A percentile compares a stretch with the other conserved stretches of the same genome.
phyloP scores from a whole-genome alignment of 2,113 vertebrate genomes.

The Crocuta crocuta region DNA sequence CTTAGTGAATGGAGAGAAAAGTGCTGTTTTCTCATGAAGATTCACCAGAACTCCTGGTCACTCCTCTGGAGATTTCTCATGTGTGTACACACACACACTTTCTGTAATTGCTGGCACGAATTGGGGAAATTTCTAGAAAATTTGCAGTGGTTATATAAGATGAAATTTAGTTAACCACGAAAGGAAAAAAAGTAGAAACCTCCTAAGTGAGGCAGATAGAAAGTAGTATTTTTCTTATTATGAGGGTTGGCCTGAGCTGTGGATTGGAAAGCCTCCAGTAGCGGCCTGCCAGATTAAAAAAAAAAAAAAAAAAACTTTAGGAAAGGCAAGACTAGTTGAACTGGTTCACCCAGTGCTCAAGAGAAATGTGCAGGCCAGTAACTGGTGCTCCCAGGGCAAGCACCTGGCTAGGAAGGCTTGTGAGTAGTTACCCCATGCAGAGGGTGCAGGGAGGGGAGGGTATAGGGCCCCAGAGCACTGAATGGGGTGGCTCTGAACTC shows the following conservation, averaged over 20 bases:
- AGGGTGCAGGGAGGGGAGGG: neutral
- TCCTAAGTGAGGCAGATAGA: slow-evolving; percentile 68
- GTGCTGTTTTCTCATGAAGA: neutral
- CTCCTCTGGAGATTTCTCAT: neutral
- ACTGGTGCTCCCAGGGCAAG: neutral
- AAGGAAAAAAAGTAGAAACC: slow-evolving; percentile 49
- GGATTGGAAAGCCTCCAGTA: slow-evolving; percentile 73
- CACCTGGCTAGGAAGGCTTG: neutral
- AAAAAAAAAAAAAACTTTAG: neutral
- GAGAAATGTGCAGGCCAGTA: neutral
- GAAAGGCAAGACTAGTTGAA: slow-evolving; percentile 58
- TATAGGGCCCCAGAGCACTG: rapidly evolving
- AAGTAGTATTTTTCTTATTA: slow-evolving; percentile 79
- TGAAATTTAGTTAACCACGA: slow-evolving; percentile 74
- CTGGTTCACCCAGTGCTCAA: slow-evolving; percentile 51
- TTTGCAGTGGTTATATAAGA: slow-evolving; percentile 63
- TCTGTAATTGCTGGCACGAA: neutral
- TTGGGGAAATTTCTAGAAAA: slow-evolving; percentile 56
- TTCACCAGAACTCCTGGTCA: neutral
- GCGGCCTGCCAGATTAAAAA: slow-evolving; percentile 54
- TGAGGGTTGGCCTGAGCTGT: slow-evolving; percentile 61
- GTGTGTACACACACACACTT: neutral
- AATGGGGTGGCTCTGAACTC: neutral
- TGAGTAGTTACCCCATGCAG: neutral
- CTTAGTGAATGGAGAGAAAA: neutral